Base-by-base conservation (phyloP, 2,113 vertebrate genomes). In the Chlamydotis undulata region DNA sequence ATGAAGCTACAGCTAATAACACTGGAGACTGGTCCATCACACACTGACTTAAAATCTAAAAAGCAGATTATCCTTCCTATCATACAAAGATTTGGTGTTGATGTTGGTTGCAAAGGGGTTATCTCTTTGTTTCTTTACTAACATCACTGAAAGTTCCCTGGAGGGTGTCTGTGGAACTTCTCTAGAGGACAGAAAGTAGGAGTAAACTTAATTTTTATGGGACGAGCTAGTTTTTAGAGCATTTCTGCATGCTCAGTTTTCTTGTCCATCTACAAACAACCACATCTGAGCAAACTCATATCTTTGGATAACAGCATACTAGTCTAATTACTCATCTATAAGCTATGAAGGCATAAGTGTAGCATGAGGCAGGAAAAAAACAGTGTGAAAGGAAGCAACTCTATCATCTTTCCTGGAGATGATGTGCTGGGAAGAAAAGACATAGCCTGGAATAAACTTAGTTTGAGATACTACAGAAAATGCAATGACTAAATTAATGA, bases 71-170 rank as follows among this genome's bases (percentile, higher is more conserved):
- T 18, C 28, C 21, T 86, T 31, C 18, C 18, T 81, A 3, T 50
- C 1, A 7, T 29, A 43, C 12, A 6, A 2, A 2, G 4, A 0
- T 24, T 67, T 59, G 28, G 25, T 69, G 29, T 25, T 89, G 33
- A 24, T 25, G n/a, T 4, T 33, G 8, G 4, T 12, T 68, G 16
- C 6, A 60, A 17, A 26, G 19, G 61, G 3, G 2, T 33, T 50
- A 28, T 15, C 12, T 19, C 4, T 69, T 86, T 80, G 8, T 74
- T 86, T 49, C 50, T 65, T 60, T 61, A 19, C 4, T 52, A 47
- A 12, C 1, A 31, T 31, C 26, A 23, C 13, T 28, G 15, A 19
- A 74, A 61, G 5, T 28, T 89, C 14, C 21, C 21, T 45, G 13
- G 10, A 47, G 12, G 7, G 3, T 31, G 0, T 9, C 23, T 4